Evolutionary conservation across 2,113 vertebrate genomes (phyloP), one percentile per base, ranked within the genome.

Genomic region (Megaleporinus macrocephalus): DNA sequence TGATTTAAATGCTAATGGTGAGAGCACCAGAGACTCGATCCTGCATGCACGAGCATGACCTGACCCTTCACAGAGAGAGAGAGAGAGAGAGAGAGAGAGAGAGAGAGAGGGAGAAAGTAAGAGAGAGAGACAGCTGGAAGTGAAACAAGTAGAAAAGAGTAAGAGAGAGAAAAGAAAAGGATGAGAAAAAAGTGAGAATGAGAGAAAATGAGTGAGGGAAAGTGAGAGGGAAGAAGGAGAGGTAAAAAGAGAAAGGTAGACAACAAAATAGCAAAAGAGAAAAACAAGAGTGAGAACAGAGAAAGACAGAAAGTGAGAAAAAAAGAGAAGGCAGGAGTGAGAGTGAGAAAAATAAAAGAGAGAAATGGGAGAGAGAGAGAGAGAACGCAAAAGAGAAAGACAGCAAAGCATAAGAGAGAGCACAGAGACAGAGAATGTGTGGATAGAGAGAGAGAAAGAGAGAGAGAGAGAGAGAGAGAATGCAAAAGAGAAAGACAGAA

Each of bases 1-100:
- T 44, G 84, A 85, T 78, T 62, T 55, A 75, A 85, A 79, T 79
- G 76, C 65, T 85, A 85, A 83, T 85, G 15, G 20, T 76, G 27
- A 11, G n/a, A 59, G 69, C 57, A 47, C 33, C 33, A 12, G 30
- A 75, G 11, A 24, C 16, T 49, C 11, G 47, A 5, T 47, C 27
- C 68, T 36, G 57, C n/a, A 27, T 55, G 70, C 70, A 61, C 29
- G n/a, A 55, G 49, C 66, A 75, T 79, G 47, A 78, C 44, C 66
- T 30, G 20, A 26, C 61, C 27, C 49, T 30, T 30, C 76, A 2
- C 26, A 65, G 47, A 76, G 11, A 47, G 30, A 75, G n/a, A 79
- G 49, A 14, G 16, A 16, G 49, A 51, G 49, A 51, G 49, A 51
- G 14, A 51, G 16, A 22, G 5, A 14, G 5, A 22, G 20, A 51